Base-by-base conservation (phyloP, 2,888 invertebrate species). In the Drosophila hawaiiensis region DNA sequence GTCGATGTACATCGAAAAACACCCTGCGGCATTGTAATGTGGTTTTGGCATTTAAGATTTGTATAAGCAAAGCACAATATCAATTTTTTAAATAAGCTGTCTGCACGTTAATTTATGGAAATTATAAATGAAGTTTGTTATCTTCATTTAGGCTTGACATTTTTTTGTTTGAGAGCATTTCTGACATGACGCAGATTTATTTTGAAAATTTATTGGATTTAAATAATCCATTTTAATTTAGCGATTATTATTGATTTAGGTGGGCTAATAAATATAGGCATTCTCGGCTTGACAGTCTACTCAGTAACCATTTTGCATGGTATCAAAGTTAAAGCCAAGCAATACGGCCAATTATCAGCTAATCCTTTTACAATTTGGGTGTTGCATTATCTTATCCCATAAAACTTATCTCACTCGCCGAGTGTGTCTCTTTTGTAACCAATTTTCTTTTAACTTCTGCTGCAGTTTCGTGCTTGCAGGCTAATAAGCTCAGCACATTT, bases 401-500 rank as follows among this genome's bases (percentile, higher is more conserved):
- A 54, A 59, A 58, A 41, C 72, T 72, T 64, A 67, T 35, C 49
- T 10, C 25, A 10, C 19, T 35, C 28, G 4, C 37, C 22, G 28
- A 37, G 19, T 29, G 28, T 22, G 29, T 14, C 14, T 33, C 28
- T 37, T 10, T 6, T 49, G 39, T 49, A 41, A 22, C 28, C 59
- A 58, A 64, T 67, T 73, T 64, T 47, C 39, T 63, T 55, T 65
- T 55, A 64, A 62, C 41, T 73, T 64, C 31, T 37, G 59, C 43
- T 72, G 62, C 74, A 67, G 55, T 73, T 63, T 50, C 58, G 31
- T 39, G 68, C 63, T 68, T 67, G 68, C 63, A 22, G 68, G 67
- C 79, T 79, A 79, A 79, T 79, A 79, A 79, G 80, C 80, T 76
- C 69, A 76, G 35, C 68, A 68, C 71, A 71, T 75, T 71, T 76